phyloP scores from a whole-genome alignment of 2,113 vertebrate species.

The Pterocles gutturalis region DNA sequence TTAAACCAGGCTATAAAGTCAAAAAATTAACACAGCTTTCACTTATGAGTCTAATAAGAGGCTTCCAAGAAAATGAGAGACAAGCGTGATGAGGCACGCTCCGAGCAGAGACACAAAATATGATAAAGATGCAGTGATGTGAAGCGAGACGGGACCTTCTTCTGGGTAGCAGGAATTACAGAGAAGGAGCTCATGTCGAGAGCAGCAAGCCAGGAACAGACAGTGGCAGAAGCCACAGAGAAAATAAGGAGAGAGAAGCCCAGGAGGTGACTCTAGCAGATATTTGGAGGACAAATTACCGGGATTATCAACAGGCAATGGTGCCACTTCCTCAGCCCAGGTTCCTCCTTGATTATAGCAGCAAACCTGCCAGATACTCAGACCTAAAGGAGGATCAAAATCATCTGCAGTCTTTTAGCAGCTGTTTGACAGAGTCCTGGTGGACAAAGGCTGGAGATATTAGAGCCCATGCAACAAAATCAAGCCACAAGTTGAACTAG shows the following conservation, averaged over 20 bases:
- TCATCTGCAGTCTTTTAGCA: not conserved
- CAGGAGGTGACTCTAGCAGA: not conserved
- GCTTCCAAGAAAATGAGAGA: not conserved
- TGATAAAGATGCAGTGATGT: not conserved
- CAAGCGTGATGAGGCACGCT: not conserved
- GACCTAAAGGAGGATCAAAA: not conserved
- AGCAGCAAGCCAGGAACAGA: not conserved
- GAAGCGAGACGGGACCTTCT: not conserved
- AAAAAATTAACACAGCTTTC: not conserved
- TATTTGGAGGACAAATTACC: not conserved
- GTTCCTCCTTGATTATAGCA: not conserved
- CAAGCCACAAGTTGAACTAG: not conserved
- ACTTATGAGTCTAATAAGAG: not conserved
- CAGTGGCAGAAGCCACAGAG: not conserved
- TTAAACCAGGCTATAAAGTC: not conserved
- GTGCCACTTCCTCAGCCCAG: not conserved
- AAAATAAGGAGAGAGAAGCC: not conserved
- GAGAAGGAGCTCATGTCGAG: not conserved
- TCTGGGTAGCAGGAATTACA: not conserved
- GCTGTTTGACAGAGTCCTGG: not conserved
- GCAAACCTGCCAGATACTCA: not conserved
- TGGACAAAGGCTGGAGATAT: not conserved
- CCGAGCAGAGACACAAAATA: not conserved
- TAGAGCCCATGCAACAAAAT: not conserved
- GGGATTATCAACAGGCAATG: not conserved